Base-by-base conservation (phyloP, 2,797 vertebrate genomes). In the Nothura maculosa region DNA sequence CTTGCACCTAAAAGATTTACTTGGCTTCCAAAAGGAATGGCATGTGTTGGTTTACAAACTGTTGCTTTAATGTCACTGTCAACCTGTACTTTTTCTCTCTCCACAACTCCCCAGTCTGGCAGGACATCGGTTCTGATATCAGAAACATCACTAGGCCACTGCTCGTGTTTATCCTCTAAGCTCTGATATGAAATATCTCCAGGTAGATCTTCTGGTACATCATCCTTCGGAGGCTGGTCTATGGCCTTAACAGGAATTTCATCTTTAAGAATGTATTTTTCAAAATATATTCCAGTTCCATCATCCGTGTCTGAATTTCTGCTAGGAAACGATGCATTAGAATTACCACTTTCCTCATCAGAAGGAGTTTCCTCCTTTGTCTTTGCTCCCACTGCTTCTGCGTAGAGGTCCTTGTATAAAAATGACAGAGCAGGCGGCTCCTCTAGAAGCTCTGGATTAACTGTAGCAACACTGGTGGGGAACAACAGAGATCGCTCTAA, bases 191-290 rank as follows among this genome's bases (percentile, higher is more conserved):
- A 95, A 77, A 96, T 90, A 93, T 78, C 86, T 77, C 88, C 86
- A 17, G 77, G 64, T 50, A 94, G 93, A 81, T 81, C 80, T 55
- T 96, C 93, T 48, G 88, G 61, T 70, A 93, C 42, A 57, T 95
- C 85, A 73, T 98, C 93, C 30, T 85, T 94, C 5, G 97, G 97
- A 57, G 91, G 68, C 10, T 55, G 54, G 62, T 95, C 90, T 85
- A 85, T 67, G 58, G 96, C 92, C 78, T 97, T 96, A 36, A 55
- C 86, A 55, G 97, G 98, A 91, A 98, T 98, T 89, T 99, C 98
- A 96, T 99, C 99, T 96, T 98, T 99, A 89, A 99, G 98, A 93
- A 68, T 98, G 64, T 99, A 99, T 96, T 99, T 99, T 98, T 99
- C 98, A 97, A 99, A 98, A 97, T 99, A 99, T 1, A 99, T 98